These are phyloP conservation scores for Diacarnus erythraeanus DNA, from an alignment of 37 sponge, comb jelly and placozoan genomes.

Conservation along the genomic window DNA sequence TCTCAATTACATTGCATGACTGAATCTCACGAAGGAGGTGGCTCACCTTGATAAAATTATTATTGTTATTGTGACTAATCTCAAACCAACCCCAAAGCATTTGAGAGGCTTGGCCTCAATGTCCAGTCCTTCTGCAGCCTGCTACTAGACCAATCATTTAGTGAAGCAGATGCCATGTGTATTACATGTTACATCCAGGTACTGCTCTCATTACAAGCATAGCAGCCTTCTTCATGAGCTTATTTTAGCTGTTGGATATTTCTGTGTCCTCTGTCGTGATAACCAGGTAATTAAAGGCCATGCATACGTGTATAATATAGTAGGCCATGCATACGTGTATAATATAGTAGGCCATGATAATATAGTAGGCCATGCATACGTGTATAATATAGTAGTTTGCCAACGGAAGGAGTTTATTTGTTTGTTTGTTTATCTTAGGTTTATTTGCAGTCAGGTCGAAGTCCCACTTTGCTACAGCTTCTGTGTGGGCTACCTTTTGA, in stretches of 20 bases:
- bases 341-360: too few species aligned
- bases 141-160: not conserved
- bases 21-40: too few species aligned
- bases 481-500: slow-evolving; percentile 87
- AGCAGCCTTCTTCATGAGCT: slow-evolving; percentile 72
- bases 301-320: too few species aligned
- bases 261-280: slow-evolving; percentile 72
- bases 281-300: slow-evolving; percentile 83
- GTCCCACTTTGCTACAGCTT: slow-evolving; percentile 86
- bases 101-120: not conserved
- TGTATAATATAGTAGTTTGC: too few species aligned
- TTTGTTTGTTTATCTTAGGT: slow-evolving; percentile 20
- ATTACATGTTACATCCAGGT: slow-evolving; percentile 36
- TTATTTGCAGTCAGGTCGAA: slow-evolving; percentile 82
- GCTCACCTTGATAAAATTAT: too few species aligned
- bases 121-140: not conserved
- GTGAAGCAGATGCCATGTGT: not conserved
- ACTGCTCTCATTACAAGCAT: slow-evolving; percentile 66
- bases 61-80: not conserved
- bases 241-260: slow-evolving; percentile 83
- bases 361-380: too few species aligned
- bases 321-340: too few species aligned
- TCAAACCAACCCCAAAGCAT: not conserved
- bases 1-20: too few species aligned
- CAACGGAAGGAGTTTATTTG: not conserved